Percentiles rank a stretch among this genome's conserved stretches.
Evolutionary conservation across 2,113 vertebrate genomes (phyloP).

Genomic region (Chloropsis hardwickii): DNA sequence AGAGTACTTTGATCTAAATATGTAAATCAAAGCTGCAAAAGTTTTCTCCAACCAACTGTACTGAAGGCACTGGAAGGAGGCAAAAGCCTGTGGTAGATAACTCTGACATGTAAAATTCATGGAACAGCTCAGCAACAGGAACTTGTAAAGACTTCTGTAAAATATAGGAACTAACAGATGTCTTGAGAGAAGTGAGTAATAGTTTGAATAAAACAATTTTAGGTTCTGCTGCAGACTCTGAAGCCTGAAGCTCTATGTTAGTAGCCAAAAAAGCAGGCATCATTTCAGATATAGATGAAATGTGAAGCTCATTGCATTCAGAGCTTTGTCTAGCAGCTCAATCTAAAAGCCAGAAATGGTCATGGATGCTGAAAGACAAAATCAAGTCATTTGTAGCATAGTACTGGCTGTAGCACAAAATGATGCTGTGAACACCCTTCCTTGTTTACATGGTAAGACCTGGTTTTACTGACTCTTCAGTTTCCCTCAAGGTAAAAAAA

Average conservation of each 20-base stretch:
- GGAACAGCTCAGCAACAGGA: neutral
- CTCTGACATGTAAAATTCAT: neutral
- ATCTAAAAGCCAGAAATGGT: neutral
- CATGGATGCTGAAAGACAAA: neutral
- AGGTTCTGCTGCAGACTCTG: neutral
- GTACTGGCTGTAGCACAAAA: neutral
- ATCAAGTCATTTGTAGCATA: neutral
- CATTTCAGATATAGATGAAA: neutral
- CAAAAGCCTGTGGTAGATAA: neutral
- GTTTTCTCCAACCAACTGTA: neutral
- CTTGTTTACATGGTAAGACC: neutral
- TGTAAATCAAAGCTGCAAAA: neutral
- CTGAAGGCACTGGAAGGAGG: neutral
- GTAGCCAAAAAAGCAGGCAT: neutral
- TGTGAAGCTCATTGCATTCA: neutral
- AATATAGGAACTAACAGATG: neutral
- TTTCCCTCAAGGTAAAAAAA: neutral
- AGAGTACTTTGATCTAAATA: neutral
- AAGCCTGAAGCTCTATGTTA: neutral
- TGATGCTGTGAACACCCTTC: neutral
- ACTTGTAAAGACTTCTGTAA: neutral
- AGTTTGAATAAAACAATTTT: neutral
- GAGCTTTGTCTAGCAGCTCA: neutral
- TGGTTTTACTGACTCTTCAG: neutral
- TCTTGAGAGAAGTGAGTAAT: conserved; percentile 3